Evolutionary conservation across 2,888 invertebrate genomes (phyloP).

Genomic region (Tethea ocularis): DNA sequence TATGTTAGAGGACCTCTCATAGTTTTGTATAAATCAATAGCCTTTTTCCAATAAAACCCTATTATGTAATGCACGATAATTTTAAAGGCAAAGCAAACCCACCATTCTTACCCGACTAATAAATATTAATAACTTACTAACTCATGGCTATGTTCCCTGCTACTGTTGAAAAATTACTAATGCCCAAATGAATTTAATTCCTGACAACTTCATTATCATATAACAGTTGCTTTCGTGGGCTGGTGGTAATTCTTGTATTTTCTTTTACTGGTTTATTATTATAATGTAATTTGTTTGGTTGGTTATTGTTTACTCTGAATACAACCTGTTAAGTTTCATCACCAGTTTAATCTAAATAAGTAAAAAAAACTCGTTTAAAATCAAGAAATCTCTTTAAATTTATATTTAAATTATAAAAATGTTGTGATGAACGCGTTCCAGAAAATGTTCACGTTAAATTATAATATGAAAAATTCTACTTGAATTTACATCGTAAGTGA

Average conservation of each 20-base stretch:
- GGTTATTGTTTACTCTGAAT: not conserved
- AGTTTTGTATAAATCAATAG: too few species aligned
- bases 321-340: slow-evolving; percentile 9
- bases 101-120: slow-evolving; percentile 54
- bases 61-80: slow-evolving; percentile 18
- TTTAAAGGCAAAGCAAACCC: slow-evolving; percentile 27
- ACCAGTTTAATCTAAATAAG: not conserved
- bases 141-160: slow-evolving; percentile 74
- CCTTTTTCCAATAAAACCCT: not conserved
- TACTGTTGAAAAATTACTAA: slow-evolving; percentile 68
- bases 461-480: not conserved
- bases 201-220: slow-evolving; percentile 71
- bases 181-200: slow-evolving; percentile 63
- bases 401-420: too few species aligned
- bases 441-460: not conserved
- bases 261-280: slow-evolving; percentile 5
- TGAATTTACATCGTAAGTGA: slow-evolving; percentile 7
- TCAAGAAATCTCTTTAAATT: too few species aligned
- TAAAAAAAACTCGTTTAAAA: not conserved
- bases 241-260: slow-evolving; percentile 33
- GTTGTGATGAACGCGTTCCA: not conserved
- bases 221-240: slow-evolving; percentile 51
- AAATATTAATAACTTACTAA: slow-evolving; percentile 77
- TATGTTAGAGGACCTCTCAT: too few species aligned
- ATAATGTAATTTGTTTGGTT: slow-evolving; percentile 1